Evolutionary conservation across 2,888 invertebrate species (phyloP).

Genomic region (Bellardia bayeri): DNA sequence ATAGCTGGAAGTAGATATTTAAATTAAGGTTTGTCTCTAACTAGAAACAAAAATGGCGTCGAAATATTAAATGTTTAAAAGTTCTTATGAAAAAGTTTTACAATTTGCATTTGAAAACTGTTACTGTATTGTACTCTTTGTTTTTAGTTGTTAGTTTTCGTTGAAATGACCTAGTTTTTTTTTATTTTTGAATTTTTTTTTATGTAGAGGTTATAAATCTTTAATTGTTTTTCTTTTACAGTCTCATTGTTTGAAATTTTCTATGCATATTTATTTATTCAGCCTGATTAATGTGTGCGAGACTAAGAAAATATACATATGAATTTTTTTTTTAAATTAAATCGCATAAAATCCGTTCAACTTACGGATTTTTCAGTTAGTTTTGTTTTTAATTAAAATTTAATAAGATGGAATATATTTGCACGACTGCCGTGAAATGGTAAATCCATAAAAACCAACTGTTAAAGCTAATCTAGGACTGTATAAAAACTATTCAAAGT

Average conservation of each 20-base stretch:
- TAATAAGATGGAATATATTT: too few relatives aligned
- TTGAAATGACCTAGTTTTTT: slow-evolving; percentile 53
- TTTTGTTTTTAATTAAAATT: too few relatives aligned
- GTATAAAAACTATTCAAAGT: too few relatives aligned
- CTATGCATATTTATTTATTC: too few relatives aligned
- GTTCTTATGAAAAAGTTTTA: slow-evolving; percentile 35
- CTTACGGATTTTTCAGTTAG: too few relatives aligned
- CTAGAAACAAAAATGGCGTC: slow-evolving; percentile 31
- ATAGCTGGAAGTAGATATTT: slow-evolving; percentile 31
- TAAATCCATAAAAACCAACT: too few relatives aligned
- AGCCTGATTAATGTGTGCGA: too few relatives aligned
- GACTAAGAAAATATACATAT: too few relatives aligned
- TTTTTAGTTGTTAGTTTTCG: not conserved
- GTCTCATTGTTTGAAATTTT: slow-evolving; percentile 14
- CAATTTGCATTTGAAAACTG: not conserved
- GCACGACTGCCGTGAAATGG: too few relatives aligned
- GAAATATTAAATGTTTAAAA: slow-evolving; percentile 12
- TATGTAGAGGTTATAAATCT: slow-evolving; percentile 45
- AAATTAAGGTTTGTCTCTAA: slow-evolving; percentile 48
- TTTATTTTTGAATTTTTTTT: not conserved
- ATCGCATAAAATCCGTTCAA: too few relatives aligned
- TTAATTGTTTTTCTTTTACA: slow-evolving; percentile 18
- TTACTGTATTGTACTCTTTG: not conserved
- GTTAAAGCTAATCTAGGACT: too few relatives aligned
- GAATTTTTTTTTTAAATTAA: too few relatives aligned